Conservation (phyloP, 2,113 vertebrate species). For the Mus pahari region DNA sequence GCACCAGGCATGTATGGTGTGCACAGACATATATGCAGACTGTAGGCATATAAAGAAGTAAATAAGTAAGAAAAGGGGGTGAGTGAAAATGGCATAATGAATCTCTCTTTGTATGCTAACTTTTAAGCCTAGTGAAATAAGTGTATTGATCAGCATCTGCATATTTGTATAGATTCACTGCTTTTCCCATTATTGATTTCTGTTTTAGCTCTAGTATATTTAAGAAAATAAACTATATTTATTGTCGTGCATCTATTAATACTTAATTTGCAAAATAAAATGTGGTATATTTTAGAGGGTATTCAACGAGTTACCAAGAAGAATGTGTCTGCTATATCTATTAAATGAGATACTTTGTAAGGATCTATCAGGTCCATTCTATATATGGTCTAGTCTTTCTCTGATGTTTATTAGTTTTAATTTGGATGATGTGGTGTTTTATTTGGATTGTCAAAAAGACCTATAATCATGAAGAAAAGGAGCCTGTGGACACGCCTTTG, state of each 20-base stretch:
- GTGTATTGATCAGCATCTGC: background rate
- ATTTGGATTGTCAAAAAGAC: background rate
- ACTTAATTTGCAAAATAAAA: background rate
- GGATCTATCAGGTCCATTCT: background rate
- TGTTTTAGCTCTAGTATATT: background rate
- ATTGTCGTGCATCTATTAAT: background rate
- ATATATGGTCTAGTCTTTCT: background rate
- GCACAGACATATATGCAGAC: background rate
- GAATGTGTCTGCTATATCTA: background rate
- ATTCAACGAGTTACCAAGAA: background rate
- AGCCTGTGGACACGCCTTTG: background rate
- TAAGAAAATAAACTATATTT: background rate
- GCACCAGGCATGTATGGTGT: background rate
- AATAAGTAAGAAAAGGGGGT: background rate
- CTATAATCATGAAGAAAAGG: background rate
- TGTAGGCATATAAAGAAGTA: background rate
- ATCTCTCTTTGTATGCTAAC: background rate
- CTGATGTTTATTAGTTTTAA: background rate
- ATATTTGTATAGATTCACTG: background rate
- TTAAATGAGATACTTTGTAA: background rate
- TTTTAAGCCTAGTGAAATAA: background rate
- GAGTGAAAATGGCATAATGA: background rate
- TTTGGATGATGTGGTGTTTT: background rate
- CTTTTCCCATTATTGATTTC: background rate
- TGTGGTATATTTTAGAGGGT: background rate